phyloP scores from a whole-genome alignment of 2,888 invertebrate genomes.

The Bombylius discolor region DNA sequence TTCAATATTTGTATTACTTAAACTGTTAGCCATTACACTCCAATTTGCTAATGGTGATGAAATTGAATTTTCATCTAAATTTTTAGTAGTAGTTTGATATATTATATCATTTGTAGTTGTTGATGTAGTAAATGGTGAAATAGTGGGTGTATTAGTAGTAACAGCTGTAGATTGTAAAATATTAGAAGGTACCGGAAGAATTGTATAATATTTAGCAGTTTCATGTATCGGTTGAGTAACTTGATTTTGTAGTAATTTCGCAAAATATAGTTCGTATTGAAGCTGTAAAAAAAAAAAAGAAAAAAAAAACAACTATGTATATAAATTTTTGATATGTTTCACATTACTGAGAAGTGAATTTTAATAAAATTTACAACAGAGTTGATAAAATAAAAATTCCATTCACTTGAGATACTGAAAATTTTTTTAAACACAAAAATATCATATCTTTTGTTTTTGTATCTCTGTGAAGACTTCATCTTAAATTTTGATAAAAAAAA shows the following conservation, averaged over 20 bases:
- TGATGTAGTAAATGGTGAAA: neutral
- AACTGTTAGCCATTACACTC: neutral
- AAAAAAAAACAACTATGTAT: no score
- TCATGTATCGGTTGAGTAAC: conserved; percentile 26
- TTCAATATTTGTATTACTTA: neutral
- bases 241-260: conserved; percentile 32
- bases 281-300: conserved; percentile 18
- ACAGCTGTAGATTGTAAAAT: neutral
- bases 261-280: conserved; percentile 35
- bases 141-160: neutral
- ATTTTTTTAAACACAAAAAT: no score
- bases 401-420: no score
- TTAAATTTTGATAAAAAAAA: no score
- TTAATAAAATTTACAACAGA: no score
- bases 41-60: neutral
- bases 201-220: neutral
- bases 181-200: neutral
- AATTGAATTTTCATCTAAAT: neutral
- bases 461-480: no score
- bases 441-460: no score
- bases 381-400: no score
- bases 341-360: no score
- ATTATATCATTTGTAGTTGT: conserved; percentile 2
- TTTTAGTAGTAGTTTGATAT: conserved; percentile 1
- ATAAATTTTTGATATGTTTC: no score